Conservation (phyloP, 1,140 invertebrate species). For the Drosophila gunungcola region DNA sequence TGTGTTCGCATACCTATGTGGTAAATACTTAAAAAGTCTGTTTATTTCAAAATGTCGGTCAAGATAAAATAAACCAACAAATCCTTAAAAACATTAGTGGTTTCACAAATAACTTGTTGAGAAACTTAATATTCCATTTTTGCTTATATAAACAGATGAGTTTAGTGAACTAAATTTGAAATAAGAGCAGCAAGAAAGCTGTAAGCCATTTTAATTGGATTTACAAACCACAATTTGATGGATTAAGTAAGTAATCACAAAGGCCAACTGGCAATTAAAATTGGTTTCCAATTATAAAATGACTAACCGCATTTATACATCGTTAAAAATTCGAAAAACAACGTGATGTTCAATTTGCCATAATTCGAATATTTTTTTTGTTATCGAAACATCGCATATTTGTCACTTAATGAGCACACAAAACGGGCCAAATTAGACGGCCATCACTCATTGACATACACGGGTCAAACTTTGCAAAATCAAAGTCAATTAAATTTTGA, state of each 20-base stretch:
- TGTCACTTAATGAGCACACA: conserved; percentile 59
- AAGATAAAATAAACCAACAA: background rate
- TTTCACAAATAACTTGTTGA: background rate
- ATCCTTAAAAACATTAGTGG: background rate
- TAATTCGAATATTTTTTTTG: conserved; percentile 8
- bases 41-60: background rate
- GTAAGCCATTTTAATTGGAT: background rate
- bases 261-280: conserved; percentile 1
- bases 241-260: conserved; percentile 1
- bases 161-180: background rate
- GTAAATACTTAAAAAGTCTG: background rate
- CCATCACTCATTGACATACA: conserved; percentile 18
- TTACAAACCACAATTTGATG: conserved; percentile 2
- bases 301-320: conserved; percentile 13
- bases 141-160: no score
- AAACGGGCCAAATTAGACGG: conserved; percentile 59
- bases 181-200: background rate
- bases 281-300: conserved; percentile 25
- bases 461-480: conserved; percentile 53
- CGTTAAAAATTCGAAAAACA: background rate
- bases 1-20: conserved; percentile 5
- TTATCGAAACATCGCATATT: conserved; percentile 49
- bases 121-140: no score
- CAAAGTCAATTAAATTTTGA: conserved; percentile 78
- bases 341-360: background rate